phyloP scores from a whole-genome alignment of 2,888 invertebrate genomes.

The Drosophila paramelanica region DNA sequence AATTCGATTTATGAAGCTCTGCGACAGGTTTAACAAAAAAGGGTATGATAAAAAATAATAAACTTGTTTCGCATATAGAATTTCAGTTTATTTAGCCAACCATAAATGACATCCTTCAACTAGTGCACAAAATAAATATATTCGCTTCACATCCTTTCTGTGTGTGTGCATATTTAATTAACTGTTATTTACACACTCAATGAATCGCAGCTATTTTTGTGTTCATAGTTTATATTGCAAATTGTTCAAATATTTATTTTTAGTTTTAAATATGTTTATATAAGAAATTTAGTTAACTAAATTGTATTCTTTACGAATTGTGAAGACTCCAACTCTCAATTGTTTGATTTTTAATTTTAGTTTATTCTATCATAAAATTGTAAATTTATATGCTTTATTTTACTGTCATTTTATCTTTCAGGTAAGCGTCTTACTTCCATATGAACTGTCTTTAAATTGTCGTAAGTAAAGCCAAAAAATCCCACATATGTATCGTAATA shows the following conservation, averaged over 20 bases:
- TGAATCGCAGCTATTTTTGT: constrained; percentile 6
- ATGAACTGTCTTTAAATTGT: background rate
- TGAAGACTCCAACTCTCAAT: no score
- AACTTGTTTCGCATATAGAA: constrained; percentile 39
- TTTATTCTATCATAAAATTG: background rate
- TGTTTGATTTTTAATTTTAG: no score
- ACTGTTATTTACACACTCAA: constrained; percentile 14
- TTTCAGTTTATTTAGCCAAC: constrained; percentile 54
- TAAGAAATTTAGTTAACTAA: background rate
- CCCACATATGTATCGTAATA: constrained; percentile 6
- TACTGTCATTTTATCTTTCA: constrained; percentile 39
- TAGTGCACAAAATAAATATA: constrained; percentile 34
- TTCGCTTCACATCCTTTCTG: constrained; percentile 9
- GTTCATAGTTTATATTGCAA: constrained; percentile 12
- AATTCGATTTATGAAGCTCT: constrained; percentile 60
- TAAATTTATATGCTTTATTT: background rate
- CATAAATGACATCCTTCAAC: constrained; percentile 54
- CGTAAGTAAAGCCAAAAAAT: constrained; percentile 24
- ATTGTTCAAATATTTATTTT: constrained; percentile 2
- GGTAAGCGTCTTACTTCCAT: constrained; percentile 52
- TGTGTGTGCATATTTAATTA: constrained; percentile 55
- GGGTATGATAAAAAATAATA: constrained; percentile 3
- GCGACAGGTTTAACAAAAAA: constrained; percentile 12
- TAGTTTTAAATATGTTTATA: constrained; percentile 1
- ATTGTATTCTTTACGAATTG: no score